phyloP scores from a whole-genome alignment of 2,113 vertebrate species.

The Dicentrarchus labrax region DNA sequence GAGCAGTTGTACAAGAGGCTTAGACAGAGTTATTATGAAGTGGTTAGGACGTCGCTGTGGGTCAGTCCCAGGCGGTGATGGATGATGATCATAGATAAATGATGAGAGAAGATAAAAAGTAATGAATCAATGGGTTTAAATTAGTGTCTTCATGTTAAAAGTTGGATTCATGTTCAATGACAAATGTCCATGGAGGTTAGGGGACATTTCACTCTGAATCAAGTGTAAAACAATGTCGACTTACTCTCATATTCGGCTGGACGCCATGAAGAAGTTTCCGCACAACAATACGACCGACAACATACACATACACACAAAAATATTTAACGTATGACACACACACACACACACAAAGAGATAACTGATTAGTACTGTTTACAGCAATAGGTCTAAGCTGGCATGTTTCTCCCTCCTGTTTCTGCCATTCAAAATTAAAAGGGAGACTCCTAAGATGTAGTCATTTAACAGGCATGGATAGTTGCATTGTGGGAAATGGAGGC shows the following conservation, averaged over 20 bases:
- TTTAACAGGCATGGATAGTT: neutral
- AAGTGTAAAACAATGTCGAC: constrained; percentile 35
- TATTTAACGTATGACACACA: constrained; percentile 37
- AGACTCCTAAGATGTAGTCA: neutral
- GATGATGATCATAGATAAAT: neutral
- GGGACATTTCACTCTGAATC: neutral
- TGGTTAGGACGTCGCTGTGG: neutral
- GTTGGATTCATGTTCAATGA: neutral
- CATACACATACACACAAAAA: constrained; percentile 50
- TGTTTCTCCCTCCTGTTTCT: neutral
- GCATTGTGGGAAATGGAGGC: constrained; percentile 2
- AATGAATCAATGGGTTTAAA: neutral
- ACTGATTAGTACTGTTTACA: constrained; percentile 28
- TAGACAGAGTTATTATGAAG: constrained; percentile 57
- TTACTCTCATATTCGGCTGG: constrained; percentile 77
- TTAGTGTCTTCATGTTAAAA: neutral
- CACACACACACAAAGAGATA: constrained; percentile 34
- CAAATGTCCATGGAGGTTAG: neutral
- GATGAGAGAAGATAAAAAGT: neutral
- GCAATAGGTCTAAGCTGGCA: neutral
- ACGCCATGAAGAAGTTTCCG: constrained; percentile 51
- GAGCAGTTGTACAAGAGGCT: constrained; percentile 59
- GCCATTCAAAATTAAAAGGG: neutral
- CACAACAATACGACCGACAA: constrained; percentile 42
- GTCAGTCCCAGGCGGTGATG: neutral